Conservation (phyloP, 2,888 invertebrate species). For the Thyatira batis region DNA sequence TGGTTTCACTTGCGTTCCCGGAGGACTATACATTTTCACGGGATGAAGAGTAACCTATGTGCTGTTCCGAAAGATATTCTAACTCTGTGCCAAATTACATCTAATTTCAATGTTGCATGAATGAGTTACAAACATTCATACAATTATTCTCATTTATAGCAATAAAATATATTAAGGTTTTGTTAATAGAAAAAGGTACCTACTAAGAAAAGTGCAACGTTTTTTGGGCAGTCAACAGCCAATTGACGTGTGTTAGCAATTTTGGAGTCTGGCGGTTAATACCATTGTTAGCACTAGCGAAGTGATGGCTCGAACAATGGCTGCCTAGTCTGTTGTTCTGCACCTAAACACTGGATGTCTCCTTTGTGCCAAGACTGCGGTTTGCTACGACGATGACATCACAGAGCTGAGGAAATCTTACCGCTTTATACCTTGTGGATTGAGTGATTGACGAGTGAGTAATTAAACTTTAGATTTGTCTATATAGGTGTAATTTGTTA, state of each 20-base stretch:
- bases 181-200: too few relatives aligned
- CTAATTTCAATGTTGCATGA: background rate
- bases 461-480: background rate
- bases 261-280: background rate
- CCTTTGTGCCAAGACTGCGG: background rate
- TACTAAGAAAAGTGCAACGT: too few relatives aligned
- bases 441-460: background rate
- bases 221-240: too few relatives aligned
- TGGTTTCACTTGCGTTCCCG: too few relatives aligned
- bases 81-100: too few relatives aligned
- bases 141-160: too few relatives aligned
- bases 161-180: too few relatives aligned
- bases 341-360: background rate
- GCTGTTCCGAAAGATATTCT: too few relatives aligned
- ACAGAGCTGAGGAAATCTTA: background rate
- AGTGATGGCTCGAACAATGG: background rate
- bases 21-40: too few relatives aligned
- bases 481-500: background rate
- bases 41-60: too few relatives aligned
- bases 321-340: background rate
- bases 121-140: too few relatives aligned
- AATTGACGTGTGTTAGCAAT: too few relatives aligned
- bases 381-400: background rate
- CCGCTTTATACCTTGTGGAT: background rate
- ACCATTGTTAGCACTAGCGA: background rate